Conservation (phyloP, 2,113 vertebrate species). For the Sylvicapra grimmia region DNA sequence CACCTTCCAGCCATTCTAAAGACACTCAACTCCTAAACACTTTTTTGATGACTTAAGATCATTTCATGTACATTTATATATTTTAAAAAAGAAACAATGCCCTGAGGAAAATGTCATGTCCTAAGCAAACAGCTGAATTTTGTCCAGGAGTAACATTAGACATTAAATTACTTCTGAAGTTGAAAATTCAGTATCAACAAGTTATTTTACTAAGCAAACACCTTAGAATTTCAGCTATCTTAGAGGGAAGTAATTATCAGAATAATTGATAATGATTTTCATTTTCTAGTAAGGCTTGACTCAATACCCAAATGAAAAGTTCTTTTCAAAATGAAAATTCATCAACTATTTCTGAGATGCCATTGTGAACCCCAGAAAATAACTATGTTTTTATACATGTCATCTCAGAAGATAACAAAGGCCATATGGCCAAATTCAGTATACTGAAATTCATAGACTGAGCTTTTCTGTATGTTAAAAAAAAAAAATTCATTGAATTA, state of each 20-base stretch:
- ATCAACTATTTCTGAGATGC: conserved; percentile 63
- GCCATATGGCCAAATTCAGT: conserved; percentile 55
- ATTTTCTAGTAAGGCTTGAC: conserved; percentile 56
- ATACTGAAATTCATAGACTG: conserved; percentile 1
- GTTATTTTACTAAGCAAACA: conserved; percentile 58
- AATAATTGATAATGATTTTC: conserved; percentile 76
- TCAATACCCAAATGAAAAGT: conserved; percentile 36
- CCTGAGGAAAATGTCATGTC: not conserved
- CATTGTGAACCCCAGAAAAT: conserved; percentile 66
- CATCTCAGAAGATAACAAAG: conserved; percentile 62
- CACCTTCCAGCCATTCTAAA: not conserved
- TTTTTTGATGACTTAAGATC: not conserved
- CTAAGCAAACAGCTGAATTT: not conserved
- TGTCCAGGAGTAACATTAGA: conserved; percentile 27
- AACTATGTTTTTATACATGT: conserved; percentile 54
- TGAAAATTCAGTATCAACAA: conserved; percentile 41
- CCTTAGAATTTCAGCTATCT: conserved; percentile 65
- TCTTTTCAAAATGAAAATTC: conserved; percentile 53
- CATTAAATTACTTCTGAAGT: conserved; percentile 9
- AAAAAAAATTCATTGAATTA: conserved; percentile 5
- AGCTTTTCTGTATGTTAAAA: not conserved
- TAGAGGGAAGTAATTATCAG: conserved; percentile 67
- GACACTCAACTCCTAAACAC: not conserved
- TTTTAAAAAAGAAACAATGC: not conserved
- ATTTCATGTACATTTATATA: not conserved